Evolutionary conservation across 2,113 vertebrate species (phyloP).

Genomic region (Rissa tridactyla): DNA sequence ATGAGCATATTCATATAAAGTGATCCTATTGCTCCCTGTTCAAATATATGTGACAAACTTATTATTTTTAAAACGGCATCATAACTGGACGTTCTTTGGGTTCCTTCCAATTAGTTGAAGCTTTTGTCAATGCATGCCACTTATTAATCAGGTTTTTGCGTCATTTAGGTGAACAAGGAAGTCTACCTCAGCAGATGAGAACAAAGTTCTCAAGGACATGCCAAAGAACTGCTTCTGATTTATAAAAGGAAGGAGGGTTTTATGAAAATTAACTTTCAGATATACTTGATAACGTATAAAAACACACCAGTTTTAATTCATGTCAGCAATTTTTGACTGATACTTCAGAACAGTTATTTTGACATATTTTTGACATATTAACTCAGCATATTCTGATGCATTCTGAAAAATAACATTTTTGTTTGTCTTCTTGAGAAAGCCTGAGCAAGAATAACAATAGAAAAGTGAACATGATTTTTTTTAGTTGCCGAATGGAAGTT

Average conservation of each 20-base stretch:
- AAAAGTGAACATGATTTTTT: background rate
- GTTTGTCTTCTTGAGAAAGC: background rate
- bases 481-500: background rate
- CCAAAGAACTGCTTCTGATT: background rate
- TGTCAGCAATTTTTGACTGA: background rate
- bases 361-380: background rate
- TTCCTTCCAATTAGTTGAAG: background rate
- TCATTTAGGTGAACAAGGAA: background rate
- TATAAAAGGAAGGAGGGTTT: background rate
- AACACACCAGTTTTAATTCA: background rate
- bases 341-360: background rate
- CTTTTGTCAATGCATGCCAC: background rate
- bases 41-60: background rate
- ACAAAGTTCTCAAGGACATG: background rate
- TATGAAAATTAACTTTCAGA: background rate
- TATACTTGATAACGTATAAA: background rate
- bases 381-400: background rate
- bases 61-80: background rate
- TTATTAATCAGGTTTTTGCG: background rate
- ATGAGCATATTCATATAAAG: background rate
- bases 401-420: background rate
- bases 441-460: background rate
- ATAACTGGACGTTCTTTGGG: background rate
- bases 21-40: background rate
- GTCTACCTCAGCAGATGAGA: background rate